Conservation (phyloP, 2,888 invertebrate species). For the Branchipolynoe longqiensis region DNA sequence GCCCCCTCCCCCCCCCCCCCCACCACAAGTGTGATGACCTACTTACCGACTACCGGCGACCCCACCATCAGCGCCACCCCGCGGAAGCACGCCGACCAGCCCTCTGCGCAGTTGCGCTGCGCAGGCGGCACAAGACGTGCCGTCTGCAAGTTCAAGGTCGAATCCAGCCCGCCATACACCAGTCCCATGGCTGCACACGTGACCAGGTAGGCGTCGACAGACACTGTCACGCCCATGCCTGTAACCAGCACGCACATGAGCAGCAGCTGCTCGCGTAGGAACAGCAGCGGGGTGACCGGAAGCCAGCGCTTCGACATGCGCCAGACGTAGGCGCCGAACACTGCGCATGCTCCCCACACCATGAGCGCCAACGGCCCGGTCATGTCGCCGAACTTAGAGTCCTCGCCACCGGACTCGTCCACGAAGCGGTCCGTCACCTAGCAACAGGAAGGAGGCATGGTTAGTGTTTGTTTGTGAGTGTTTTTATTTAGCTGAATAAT, state of each 20-base stretch:
- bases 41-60: slow-evolving; percentile 26
- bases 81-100: slow-evolving; percentile 32
- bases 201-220: slow-evolving; percentile 26
- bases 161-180: slow-evolving; percentile 31
- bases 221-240: slow-evolving; percentile 22
- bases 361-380: slow-evolving; percentile 16
- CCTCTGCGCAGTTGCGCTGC: slow-evolving; percentile 30
- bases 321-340: slow-evolving; percentile 23
- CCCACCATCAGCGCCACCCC: slow-evolving; percentile 24
- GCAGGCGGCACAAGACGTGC: background rate
- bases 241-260: slow-evolving; percentile 34
- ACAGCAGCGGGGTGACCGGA: slow-evolving; percentile 44
- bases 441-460: too few species aligned
- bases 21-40: too few species aligned
- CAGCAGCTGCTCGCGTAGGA: slow-evolving; percentile 47
- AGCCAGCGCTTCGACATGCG: slow-evolving; percentile 45
- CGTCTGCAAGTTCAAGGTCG: slow-evolving; percentile 29
- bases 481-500: too few species aligned
- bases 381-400: background rate
- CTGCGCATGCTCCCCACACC: slow-evolving; percentile 37
- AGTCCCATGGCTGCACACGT: slow-evolving; percentile 27
- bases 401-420: too few species aligned
- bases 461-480: too few species aligned
- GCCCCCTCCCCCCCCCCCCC: too few species aligned
- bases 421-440: slow-evolving; percentile 10